Conservation (phyloP, 1,140 invertebrate genomes). For the Bombus polaris region DNA sequence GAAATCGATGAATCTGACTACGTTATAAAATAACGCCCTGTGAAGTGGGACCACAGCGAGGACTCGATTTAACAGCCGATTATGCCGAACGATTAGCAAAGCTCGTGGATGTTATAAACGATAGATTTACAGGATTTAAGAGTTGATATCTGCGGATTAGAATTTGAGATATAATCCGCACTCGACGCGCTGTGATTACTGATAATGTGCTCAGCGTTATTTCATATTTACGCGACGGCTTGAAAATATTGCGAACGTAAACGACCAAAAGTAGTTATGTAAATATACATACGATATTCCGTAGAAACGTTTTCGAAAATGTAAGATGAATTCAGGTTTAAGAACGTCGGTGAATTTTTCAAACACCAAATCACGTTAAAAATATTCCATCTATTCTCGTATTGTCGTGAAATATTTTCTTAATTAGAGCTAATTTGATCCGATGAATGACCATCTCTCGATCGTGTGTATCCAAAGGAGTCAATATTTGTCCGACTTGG, state of each 20-base stretch:
- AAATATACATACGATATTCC: no score
- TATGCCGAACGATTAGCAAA: conserved; percentile 53
- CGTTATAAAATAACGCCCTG: conserved; percentile 32
- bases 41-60: neutral
- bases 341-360: no score
- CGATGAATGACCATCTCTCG: neutral
- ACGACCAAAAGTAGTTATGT: no score
- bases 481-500: neutral
- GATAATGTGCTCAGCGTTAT: conserved; percentile 39
- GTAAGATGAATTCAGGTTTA: neutral
- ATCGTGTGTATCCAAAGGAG: neutral
- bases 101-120: conserved; percentile 47
- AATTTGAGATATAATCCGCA: conserved; percentile 37
- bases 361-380: no score
- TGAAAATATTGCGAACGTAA: neutral
- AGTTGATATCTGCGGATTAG: conserved; percentile 48
- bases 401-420: neutral
- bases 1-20: conserved; percentile 35
- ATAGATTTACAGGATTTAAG: conserved; percentile 57
- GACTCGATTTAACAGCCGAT: conserved; percentile 50
- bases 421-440: neutral
- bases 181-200: conserved; percentile 32
- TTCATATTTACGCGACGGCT: conserved; percentile 26
- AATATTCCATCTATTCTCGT: no score
- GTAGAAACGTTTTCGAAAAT: neutral